These are phyloP conservation scores for Centropus unirufus DNA, from an alignment of 2,113 vertebrate genomes.

Conservation along the genomic window DNA sequence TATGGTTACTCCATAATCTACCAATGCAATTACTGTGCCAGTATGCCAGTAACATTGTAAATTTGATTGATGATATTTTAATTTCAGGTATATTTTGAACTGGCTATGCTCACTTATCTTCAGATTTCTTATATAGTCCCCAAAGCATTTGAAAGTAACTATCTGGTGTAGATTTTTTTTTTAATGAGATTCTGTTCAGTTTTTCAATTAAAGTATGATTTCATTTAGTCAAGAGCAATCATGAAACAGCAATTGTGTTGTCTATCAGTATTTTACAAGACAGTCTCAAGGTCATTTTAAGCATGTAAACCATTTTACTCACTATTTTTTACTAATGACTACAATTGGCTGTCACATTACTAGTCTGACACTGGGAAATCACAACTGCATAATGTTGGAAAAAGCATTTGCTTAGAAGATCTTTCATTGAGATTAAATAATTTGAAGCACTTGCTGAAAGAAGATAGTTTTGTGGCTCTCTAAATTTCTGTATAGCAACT, in stretches of 20 bases:
- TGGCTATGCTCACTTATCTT: background rate
- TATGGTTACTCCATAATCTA: background rate
- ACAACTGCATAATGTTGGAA: background rate
- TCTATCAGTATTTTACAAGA: constrained; percentile 4
- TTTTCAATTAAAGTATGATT: background rate
- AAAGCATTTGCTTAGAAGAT: background rate
- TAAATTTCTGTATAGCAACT: background rate
- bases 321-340: constrained; percentile 26
- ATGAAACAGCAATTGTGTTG: constrained; percentile 1
- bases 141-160: background rate
- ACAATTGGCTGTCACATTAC: constrained; percentile 30
- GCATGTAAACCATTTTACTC: constrained; percentile 8
- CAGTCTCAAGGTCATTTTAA: constrained; percentile 42
- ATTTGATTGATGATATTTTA: background rate
- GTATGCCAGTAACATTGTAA: background rate
- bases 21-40: background rate
- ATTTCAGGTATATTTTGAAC: background rate
- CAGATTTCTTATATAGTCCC: background rate
- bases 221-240: background rate
- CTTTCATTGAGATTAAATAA: background rate
- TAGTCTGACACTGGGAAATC: constrained; percentile 22
- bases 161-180: fast-evolving
- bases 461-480: background rate
- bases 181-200: background rate
- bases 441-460: background rate